Base-by-base conservation (phyloP, 2,888 invertebrate species). In the Agrotis exclamationis region DNA sequence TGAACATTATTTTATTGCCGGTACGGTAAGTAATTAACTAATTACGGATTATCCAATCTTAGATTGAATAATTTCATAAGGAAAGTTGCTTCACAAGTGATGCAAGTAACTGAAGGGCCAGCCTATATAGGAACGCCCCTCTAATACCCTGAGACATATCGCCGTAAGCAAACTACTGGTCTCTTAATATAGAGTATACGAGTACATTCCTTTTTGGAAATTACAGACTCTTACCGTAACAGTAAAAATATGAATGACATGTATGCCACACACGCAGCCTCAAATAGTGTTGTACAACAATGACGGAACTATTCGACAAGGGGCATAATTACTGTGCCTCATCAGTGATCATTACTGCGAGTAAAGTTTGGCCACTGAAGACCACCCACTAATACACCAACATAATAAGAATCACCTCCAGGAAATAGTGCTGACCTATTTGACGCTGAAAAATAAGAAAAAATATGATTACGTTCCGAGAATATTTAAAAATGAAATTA, bases 311-410 rank as follows among this genome's bases (percentile, higher is more conserved):
- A 92, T 91, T 92, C 87, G 85, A 86, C 88, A 88, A n/a, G 87
- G 88, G 89, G 87, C 90, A 90, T 95, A 95, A 95, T 95, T 94
- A 95, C 93, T 82, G 74, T 70, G 85, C 90, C 91, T 91, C 94
- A 94, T 91, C 93, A 91, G 89, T 83, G 87, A 87, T 91, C 92
- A 93, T 94, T 93, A 92, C 89, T 83, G 44, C 57, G 54, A 51
- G 73, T 68, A 77, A 88, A 82, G 81, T 81, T 81, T 89, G 89
- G 87, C 85, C 87, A 87, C 85, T 70, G 56, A 44, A 79, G 91
- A 88, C 95, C 94, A 95, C 94, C 91, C 92, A 91, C 63, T n/a
- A 14, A 48, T 28, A 58, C 75, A 24, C 44, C 53, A 39, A 70
- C 20, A 51, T n/a, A 51, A 51, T 39, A 45, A 18, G 24, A 67